Evolutionary conservation across 1,140 invertebrate genomes (phyloP).

Genomic region (Bombus turneri): DNA sequence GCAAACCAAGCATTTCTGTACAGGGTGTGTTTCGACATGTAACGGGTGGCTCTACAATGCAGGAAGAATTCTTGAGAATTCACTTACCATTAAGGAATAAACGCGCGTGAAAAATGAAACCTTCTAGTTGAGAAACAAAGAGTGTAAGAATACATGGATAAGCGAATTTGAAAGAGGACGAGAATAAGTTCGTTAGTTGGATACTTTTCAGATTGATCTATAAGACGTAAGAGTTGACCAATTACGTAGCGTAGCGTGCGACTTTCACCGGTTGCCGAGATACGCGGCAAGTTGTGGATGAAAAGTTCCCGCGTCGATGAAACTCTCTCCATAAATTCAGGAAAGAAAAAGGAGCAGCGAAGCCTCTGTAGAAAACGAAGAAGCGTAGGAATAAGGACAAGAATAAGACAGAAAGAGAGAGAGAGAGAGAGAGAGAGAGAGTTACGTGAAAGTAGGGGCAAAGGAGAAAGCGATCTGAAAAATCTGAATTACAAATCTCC

Average conservation of each 20-base stretch:
- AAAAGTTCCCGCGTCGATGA: slow-evolving; percentile 47
- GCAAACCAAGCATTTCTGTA: slow-evolving; percentile 81
- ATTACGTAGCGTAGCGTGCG: neutral
- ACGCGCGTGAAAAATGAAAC: no score
- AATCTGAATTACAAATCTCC: slow-evolving; percentile 54
- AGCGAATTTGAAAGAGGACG: neutral
- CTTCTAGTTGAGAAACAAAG: neutral
- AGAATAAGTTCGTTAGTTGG: neutral
- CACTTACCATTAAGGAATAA: no score
- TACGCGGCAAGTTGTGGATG: slow-evolving; percentile 13
- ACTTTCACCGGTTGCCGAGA: neutral
- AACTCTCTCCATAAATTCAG: slow-evolving; percentile 47
- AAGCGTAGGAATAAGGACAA: neutral
- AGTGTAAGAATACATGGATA: neutral
- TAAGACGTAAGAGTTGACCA: neutral
- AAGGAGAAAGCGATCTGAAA: slow-evolving; percentile 44
- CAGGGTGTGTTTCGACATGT: slow-evolving; percentile 78
- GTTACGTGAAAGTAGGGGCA: neutral
- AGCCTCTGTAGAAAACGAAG: neutral
- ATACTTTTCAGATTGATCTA: neutral
- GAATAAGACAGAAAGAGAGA: neutral
- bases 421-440: neutral
- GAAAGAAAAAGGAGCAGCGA: slow-evolving; percentile 8
- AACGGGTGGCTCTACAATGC: slow-evolving; percentile 73
- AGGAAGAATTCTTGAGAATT: neutral